Evolutionary conservation across 64 coral and sea anemone species (phyloP).

Genomic region (Astreopora myriophthalma): DNA sequence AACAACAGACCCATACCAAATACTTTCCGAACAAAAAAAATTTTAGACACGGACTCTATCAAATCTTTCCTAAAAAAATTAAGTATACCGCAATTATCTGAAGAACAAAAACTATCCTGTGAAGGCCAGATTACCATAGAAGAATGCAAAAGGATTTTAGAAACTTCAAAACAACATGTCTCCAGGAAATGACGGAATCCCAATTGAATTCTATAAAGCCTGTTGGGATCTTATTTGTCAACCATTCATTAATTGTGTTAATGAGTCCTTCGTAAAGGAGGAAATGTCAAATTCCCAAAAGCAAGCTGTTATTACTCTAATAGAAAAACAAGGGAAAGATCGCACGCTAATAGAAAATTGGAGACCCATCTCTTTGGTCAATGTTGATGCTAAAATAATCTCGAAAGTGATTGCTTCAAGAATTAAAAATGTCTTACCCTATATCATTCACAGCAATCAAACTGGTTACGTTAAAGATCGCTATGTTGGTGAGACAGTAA

Average conservation of each 20-base stretch:
- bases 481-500: not conserved
- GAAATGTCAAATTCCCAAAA: constrained; percentile 12
- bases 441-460: constrained; percentile 18
- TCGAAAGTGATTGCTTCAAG: not conserved
- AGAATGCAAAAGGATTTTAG: not conserved
- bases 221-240: not conserved
- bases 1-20: not conserved
- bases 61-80: not conserved
- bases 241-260: not conserved
- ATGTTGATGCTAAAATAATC: constrained; percentile 4
- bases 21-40: too few species aligned
- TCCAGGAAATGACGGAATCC: not conserved
- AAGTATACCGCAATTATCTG: not conserved
- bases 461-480: not conserved
- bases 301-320: constrained; percentile 1
- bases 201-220: not conserved
- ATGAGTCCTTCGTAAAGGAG: not conserved
- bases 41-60: not conserved
- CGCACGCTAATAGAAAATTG: not conserved
- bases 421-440: not conserved
- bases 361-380: constrained; percentile 9
- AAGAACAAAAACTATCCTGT: not conserved
- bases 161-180: too few species aligned
- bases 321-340: constrained; percentile 37
- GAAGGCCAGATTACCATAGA: not conserved